Percentiles rank a stretch among this genome's conserved stretches.
phyloP scores from a whole-genome alignment of 2,888 invertebrate species.

The Caenorhabditis afra region DNA sequence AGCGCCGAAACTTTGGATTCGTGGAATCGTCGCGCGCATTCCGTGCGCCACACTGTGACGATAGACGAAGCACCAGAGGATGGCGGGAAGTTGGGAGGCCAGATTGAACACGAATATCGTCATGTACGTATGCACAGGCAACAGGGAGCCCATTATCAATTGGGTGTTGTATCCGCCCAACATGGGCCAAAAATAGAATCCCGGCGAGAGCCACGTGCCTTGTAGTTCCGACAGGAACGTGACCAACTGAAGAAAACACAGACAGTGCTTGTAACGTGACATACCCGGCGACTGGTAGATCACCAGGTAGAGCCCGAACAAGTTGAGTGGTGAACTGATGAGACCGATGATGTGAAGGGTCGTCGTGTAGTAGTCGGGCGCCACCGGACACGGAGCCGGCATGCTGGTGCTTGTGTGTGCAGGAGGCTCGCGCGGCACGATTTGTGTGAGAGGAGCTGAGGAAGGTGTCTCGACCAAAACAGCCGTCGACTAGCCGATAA shows the following conservation, averaged over 20 bases:
- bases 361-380: no score
- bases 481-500: no score
- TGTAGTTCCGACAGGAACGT: constrained; percentile 27
- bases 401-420: no score
- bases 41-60: constrained; percentile 29
- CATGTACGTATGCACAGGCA: constrained; percentile 15
- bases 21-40: neutral
- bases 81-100: constrained; percentile 18
- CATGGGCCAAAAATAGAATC: constrained; percentile 48
- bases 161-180: constrained; percentile 37
- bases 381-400: no score
- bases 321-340: neutral
- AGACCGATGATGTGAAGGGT: neutral
- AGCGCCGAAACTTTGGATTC: no score
- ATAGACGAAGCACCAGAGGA: constrained; percentile 33
- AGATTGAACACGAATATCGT: constrained; percentile 12
- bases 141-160: constrained; percentile 2
- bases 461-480: no score
- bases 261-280: constrained; percentile 11
- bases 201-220: constrained; percentile 29
- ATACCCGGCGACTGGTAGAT: constrained; percentile 6
- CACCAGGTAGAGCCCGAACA: neutral
- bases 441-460: no score
- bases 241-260: constrained; percentile 7
- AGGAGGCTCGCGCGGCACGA: no score